Percentiles rank a stretch among this genome's conserved stretches.
Evolutionary conservation across 92 coral and sea anemone genomes (phyloP).

Genomic region (Ricordea florida): DNA sequence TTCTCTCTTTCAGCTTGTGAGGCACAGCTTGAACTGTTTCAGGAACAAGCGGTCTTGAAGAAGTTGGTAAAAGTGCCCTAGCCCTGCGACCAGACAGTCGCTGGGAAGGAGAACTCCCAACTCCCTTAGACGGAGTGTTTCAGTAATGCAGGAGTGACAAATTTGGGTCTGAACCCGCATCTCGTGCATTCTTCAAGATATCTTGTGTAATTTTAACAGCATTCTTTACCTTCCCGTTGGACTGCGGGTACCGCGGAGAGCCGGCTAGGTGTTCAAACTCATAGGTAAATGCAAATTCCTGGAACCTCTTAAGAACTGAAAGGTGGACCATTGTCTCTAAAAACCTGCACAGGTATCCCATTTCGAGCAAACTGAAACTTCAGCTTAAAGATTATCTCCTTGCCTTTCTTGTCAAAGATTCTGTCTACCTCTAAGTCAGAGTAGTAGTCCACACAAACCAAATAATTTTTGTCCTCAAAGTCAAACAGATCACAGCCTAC

Average conservation of each 20-base stretch:
- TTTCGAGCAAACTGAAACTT: neutral
- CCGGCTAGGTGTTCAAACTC: conserved; percentile 42
- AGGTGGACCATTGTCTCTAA: conserved; percentile 34
- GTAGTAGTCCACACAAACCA: neutral
- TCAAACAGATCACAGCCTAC: neutral
- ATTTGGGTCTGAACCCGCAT: neutral
- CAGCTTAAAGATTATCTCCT: neutral
- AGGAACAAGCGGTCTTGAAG: neutral
- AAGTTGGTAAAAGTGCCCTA: neutral
- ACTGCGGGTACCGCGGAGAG: conserved; percentile 16
- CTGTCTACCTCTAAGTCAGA: neutral
- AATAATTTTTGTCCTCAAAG: neutral
- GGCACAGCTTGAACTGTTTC: neutral
- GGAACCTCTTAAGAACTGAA: conserved; percentile 10
- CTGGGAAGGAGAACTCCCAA: conserved; percentile 2
- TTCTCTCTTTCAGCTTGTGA: neutral
- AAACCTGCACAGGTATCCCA: neutral
- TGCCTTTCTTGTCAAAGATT: neutral
- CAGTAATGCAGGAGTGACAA: neutral
- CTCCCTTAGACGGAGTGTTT: conserved; percentile 7
- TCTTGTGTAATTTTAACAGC: conserved; percentile 14
- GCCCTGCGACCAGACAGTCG: neutral
- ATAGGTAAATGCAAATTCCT: conserved; percentile 18
- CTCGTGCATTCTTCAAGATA: conserved; percentile 6
- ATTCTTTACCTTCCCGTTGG: conserved; percentile 21